These are phyloP conservation scores for Mimumesa dahlbomi DNA, from an alignment of 2,888 invertebrate species.

Conservation along the genomic window DNA sequence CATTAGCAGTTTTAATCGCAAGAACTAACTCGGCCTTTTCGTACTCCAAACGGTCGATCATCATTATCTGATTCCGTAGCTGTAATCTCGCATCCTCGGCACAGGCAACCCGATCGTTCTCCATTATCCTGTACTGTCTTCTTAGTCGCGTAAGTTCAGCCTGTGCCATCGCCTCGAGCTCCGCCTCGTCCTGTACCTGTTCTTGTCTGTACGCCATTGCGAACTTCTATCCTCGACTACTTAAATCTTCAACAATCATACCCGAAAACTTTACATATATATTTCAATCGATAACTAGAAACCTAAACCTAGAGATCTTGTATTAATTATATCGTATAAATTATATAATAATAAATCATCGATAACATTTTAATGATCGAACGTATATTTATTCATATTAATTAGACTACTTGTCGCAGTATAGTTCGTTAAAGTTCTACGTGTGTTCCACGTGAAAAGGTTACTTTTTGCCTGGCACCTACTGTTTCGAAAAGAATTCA, in stretches of 20 bases:
- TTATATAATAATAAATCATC: too few species aligned
- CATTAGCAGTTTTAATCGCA: constrained; percentile 83
- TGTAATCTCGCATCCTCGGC: constrained; percentile 86
- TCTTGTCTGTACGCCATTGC: constrained; percentile 75
- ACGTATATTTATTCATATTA: too few species aligned
- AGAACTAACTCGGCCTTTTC: constrained; percentile 85
- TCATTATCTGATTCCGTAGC: constrained; percentile 84
- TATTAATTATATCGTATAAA: too few species aligned
- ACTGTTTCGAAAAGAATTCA: constrained; percentile 20
- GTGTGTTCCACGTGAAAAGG: constrained; percentile 5
- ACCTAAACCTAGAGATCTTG: too few species aligned
- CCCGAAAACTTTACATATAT: too few species aligned
- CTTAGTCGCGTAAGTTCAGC: constrained; percentile 89
- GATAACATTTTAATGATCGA: too few species aligned
- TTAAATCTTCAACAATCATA: background rate
- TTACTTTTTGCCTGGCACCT: constrained; percentile 20
- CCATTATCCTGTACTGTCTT: constrained; percentile 91
- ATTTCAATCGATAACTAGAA: too few species aligned
- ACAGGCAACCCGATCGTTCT: constrained; percentile 88
- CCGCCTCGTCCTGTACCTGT: constrained; percentile 84
- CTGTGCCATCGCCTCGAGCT: constrained; percentile 89
- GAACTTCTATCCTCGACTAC: background rate
- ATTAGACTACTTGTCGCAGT: too few species aligned
- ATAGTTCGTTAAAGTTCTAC: too few species aligned
- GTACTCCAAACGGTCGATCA: constrained; percentile 83